Percentiles rank a stretch among this genome's conserved stretches.
These are phyloP conservation scores for Ancistrus triradiatus DNA, from an alignment of 2,113 vertebrate species.

Conservation along the genomic window DNA sequence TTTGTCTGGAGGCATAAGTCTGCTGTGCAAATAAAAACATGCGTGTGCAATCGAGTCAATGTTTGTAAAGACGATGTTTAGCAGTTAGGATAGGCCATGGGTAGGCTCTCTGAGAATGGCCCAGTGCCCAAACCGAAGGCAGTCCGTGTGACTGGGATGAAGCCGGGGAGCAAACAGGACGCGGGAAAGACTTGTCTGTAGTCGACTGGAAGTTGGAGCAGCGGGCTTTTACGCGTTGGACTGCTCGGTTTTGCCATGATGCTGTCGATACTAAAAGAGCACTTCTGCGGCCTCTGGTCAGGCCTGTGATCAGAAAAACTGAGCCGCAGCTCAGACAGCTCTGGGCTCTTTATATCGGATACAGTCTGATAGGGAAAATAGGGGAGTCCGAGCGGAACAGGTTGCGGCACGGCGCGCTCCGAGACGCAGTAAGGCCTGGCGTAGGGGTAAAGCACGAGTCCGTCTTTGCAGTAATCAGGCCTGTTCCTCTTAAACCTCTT, in stretches of 20 bases:
- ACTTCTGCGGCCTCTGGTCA: slow-evolving; percentile 49
- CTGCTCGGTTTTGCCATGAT: slow-evolving; percentile 66
- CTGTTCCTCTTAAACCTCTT: slow-evolving; percentile 84
- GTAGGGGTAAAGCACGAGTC: slow-evolving; percentile 66
- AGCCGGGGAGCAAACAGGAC: slow-evolving; percentile 56
- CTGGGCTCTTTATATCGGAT: slow-evolving; percentile 40
- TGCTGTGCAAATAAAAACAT: slow-evolving; percentile 4
- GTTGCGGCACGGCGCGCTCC: slow-evolving; percentile 52
- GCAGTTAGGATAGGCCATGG: slow-evolving; percentile 55
- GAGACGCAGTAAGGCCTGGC: slow-evolving; percentile 61
- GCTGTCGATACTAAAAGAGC: slow-evolving; percentile 78
- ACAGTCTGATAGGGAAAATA: slow-evolving; percentile 52
- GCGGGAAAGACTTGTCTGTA: slow-evolving; percentile 52
- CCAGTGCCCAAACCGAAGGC: slow-evolving; percentile 49
- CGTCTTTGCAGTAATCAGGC: slow-evolving; percentile 59
- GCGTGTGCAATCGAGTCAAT: neutral
- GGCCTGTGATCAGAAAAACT: slow-evolving; percentile 29
- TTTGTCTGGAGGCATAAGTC: neutral
- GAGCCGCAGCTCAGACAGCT: slow-evolving; percentile 46
- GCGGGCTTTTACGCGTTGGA: slow-evolving; percentile 23
- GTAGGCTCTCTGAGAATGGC: slow-evolving; percentile 51
- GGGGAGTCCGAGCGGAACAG: slow-evolving; percentile 55
- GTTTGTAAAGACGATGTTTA: slow-evolving; percentile 38
- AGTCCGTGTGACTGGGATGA: slow-evolving; percentile 57
- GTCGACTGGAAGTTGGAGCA: slow-evolving; percentile 26